A percentile compares a stretch with the other conserved stretches of the same genome.
Evolutionary conservation across 2,113 vertebrate species (phyloP).

Genomic region (Misgurnus mizolepis): DNA sequence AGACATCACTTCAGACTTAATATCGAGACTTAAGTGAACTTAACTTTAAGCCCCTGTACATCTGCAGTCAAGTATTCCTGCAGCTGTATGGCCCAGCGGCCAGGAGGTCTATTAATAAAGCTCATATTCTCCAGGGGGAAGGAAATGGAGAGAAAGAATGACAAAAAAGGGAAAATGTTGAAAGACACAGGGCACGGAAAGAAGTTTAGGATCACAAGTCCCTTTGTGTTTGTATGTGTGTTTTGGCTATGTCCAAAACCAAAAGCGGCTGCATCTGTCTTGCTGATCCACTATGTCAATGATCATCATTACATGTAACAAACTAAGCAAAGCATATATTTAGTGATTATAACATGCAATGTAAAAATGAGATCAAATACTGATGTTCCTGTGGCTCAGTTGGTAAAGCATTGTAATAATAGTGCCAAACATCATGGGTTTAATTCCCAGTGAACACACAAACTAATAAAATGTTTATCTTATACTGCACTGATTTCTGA

Average conservation of each 20-base stretch:
- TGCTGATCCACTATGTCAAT: too few species aligned
- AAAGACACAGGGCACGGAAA: neutral
- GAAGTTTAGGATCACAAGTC: conserved; percentile 5
- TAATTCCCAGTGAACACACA: too few species aligned
- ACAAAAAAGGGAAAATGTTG: conserved; percentile 24
- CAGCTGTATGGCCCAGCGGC: conserved; percentile 31
- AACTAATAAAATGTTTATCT: too few species aligned
- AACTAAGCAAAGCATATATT: too few species aligned
- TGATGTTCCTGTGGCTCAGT: too few species aligned
- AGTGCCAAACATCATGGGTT: too few species aligned
- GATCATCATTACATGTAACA: too few species aligned
- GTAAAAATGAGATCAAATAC: too few species aligned
- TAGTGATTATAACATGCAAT: too few species aligned
- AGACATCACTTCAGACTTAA: neutral
- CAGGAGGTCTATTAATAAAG: conserved; percentile 44
- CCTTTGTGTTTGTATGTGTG: conserved; percentile 13
- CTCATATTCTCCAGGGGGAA: conserved; percentile 24
- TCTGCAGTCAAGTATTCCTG: conserved; percentile 13
- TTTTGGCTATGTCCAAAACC: neutral
- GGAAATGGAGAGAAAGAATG: conserved; percentile 27
- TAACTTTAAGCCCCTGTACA: neutral
- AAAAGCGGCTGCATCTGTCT: too few species aligned
- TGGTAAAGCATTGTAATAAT: too few species aligned
- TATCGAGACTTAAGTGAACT: neutral
- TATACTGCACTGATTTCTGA: too few species aligned